A percentile compares a stretch with the other conserved stretches of the same genome.
These are phyloP conservation scores for Auanema sp. DNA, from an alignment of 2,888 invertebrate species.

Conservation along the genomic window DNA sequence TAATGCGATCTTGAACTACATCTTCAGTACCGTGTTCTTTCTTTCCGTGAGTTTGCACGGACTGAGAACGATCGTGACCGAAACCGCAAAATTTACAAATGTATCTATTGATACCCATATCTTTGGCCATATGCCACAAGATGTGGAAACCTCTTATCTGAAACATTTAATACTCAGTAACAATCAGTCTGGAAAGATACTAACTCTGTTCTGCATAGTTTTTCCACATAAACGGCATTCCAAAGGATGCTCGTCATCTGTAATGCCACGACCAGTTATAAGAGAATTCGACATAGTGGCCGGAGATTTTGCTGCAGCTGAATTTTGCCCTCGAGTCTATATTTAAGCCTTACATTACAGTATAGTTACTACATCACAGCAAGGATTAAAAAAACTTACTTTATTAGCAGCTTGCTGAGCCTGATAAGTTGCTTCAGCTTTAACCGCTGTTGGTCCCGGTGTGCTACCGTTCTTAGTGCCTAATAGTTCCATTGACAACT, in stretches of 20 bases:
- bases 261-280: constrained; percentile 10
- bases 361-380: neutral
- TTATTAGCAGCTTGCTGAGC: constrained; percentile 35
- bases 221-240: constrained; percentile 62
- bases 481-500: constrained; percentile 61
- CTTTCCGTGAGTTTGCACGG: constrained; percentile 59
- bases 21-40: constrained; percentile 59
- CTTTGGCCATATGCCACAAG: constrained; percentile 61
- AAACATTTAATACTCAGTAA: constrained; percentile 7
- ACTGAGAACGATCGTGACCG: constrained; percentile 61
- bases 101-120: constrained; percentile 61
- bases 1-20: constrained; percentile 54
- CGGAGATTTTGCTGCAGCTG: neutral
- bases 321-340: constrained; percentile 1
- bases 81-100: constrained; percentile 58
- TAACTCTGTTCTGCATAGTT: constrained; percentile 55
- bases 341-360: neutral
- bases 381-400: constrained; percentile 10
- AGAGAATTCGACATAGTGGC: neutral
- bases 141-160: constrained; percentile 62
- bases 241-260: constrained; percentile 56
- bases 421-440: constrained; percentile 45
- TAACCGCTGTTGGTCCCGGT: constrained; percentile 60
- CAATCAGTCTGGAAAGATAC: constrained; percentile 7
- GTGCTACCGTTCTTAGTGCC: constrained; percentile 57